Percentiles rank a stretch among this genome's conserved stretches.
These are phyloP conservation scores for Hyalella azteca DNA, from an alignment of 2,888 invertebrate species.

Conservation along the genomic window DNA sequence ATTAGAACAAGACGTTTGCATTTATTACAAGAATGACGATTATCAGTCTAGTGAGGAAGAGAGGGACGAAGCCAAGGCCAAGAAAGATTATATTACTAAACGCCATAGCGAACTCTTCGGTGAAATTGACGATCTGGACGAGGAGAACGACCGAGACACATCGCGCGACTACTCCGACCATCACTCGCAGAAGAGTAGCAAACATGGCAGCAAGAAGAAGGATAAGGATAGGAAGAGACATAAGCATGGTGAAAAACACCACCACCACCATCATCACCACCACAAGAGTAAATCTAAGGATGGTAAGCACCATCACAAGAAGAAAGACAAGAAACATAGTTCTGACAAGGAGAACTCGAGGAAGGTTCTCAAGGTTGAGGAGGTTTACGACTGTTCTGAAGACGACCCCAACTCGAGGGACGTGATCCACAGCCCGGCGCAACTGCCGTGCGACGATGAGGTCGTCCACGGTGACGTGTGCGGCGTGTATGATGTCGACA, in stretches of 20 bases:
- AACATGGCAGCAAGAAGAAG: conserved; percentile 7
- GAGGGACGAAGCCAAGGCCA: conserved; percentile 35
- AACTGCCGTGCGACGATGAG: conserved; percentile 33
- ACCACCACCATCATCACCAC: conserved; percentile 49
- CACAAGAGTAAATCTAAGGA: conserved; percentile 51
- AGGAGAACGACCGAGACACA: conserved; percentile 1
- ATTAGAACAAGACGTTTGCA: conserved; percentile 49
- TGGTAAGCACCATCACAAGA: conserved; percentile 50
- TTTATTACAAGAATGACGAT: conserved; percentile 53
- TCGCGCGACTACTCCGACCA: conserved; percentile 41
- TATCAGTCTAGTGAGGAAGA: conserved; percentile 43
- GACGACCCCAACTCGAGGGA: conserved; percentile 43
- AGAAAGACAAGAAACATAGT: conserved; percentile 47
- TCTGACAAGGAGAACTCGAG: conserved; percentile 46
- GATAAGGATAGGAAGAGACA: conserved; percentile 52
- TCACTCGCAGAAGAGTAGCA: conserved; percentile 43
- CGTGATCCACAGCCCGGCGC: neutral
- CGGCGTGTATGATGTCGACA: neutral
- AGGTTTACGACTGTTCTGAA: conserved; percentile 55
- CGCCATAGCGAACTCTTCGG: conserved; percentile 55
- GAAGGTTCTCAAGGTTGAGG: conserved; percentile 56
- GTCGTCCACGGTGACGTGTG: neutral
- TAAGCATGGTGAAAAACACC: conserved; percentile 48
- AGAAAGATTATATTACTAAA: conserved; percentile 42
- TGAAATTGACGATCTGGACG: conserved; percentile 56